Evolutionary conservation across 2,888 invertebrate species (phyloP).

Genomic region (Malthinus flaveolus): DNA sequence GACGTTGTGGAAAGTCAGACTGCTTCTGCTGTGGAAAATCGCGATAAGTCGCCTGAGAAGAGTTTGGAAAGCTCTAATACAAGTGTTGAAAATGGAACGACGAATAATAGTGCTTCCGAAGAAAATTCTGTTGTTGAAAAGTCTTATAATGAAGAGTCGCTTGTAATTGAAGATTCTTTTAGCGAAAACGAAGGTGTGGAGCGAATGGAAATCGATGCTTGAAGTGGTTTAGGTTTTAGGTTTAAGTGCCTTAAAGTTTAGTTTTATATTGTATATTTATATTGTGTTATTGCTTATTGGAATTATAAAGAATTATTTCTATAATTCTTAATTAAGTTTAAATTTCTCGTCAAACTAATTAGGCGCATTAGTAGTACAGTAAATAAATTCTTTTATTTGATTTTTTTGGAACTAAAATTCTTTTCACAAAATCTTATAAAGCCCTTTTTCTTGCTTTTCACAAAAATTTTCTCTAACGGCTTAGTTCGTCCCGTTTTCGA

Average conservation of each 20-base stretch:
- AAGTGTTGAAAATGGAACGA: neutral
- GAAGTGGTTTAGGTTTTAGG: neutral
- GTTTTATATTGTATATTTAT: neutral
- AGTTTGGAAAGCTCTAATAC: neutral
- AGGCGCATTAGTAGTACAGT: too few species aligned
- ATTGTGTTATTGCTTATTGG: too few species aligned
- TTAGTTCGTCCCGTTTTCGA: neutral
- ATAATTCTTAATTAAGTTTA: too few species aligned
- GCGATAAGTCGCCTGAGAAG: too few species aligned
- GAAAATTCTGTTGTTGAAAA: neutral
- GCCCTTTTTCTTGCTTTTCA: neutral
- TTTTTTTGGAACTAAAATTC: too few species aligned
- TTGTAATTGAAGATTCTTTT: constrained; percentile 7
- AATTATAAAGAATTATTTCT: too few species aligned
- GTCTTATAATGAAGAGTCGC: neutral
- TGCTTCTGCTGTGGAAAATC: too few species aligned
- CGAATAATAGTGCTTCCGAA: neutral
- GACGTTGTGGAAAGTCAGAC: neutral
- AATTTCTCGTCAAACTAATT: too few species aligned
- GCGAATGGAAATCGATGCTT: constrained; percentile 9
- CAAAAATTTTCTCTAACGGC: neutral
- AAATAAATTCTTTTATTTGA: too few species aligned
- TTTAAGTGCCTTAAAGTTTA: neutral
- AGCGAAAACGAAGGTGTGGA: neutral
- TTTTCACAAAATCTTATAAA: neutral